These are phyloP conservation scores for Solenopsis fugax DNA, from an alignment of 1,140 invertebrate species.

Conservation along the genomic window DNA sequence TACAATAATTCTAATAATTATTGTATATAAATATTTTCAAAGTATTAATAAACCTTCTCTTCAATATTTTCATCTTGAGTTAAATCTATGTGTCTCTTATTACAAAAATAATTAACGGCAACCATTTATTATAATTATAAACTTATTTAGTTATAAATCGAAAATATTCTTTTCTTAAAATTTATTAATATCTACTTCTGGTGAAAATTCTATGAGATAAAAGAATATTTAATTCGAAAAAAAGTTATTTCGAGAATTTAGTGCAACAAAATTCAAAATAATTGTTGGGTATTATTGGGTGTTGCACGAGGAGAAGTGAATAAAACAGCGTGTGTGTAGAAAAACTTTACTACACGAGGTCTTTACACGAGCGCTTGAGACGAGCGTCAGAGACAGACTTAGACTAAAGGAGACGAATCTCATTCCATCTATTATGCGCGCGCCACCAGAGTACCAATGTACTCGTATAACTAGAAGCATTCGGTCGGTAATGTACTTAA, in stretches of 20 bases:
- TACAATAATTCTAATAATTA: too few species aligned
- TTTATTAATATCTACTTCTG: background rate
- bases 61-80: background rate
- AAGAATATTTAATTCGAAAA: background rate
- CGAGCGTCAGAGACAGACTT: too few species aligned
- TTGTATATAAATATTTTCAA: background rate
- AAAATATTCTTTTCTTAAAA: background rate
- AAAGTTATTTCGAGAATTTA: background rate
- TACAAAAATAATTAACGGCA: background rate
- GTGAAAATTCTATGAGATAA: background rate
- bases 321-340: too few species aligned
- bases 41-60: background rate
- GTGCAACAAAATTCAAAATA: background rate
- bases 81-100: background rate
- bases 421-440: too few species aligned
- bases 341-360: too few species aligned
- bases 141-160: slow-evolving; percentile 24
- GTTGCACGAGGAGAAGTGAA: too few species aligned
- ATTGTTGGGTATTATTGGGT: too few species aligned
- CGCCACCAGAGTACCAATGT: too few species aligned
- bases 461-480: too few species aligned
- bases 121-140: background rate
- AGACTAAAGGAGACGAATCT: too few species aligned
- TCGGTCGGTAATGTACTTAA: too few species aligned
- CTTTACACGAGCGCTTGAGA: too few species aligned